Base-by-base conservation (phyloP, 2,113 vertebrate species). In the Myrmecophaga tridactyla region DNA sequence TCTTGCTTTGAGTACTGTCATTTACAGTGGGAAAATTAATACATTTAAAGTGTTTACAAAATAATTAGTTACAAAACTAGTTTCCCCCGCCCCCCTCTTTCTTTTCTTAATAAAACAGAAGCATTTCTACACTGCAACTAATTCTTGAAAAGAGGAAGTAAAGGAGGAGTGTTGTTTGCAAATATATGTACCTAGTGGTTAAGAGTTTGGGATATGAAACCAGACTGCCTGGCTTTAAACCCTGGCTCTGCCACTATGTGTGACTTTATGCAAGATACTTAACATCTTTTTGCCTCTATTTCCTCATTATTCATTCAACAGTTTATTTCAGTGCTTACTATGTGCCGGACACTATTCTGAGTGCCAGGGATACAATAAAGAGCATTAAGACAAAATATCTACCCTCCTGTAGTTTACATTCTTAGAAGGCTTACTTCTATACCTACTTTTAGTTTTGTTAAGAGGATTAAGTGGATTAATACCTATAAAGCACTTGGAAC, bases 301-400 rank as follows among this genome's bases (percentile, higher is more conserved):
- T 86, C 21, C 48, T 84, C 34, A 80, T 72, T 67, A 76, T 91
- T 91, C 21, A 34, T 92, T 53, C 39, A 67, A 25, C 36, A 86
- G 82, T 58, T 58, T 87, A 60, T 58, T 82, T 91, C 67, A 67
- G 10, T 86, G 20, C 67, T 82, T 92, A 65, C 46, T 9, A 14
- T 58, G 80, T 86, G 23, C 94, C 34, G 87, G 41, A 76, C 36
- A 85, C 63, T 86, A 25, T 86, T 87, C 43, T 65, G 58, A 46
- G 72, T 48, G 46, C 11, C 43, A 92, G 0, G 25, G 69, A 65
- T 29, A 41, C 11, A 92, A 34, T 34, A 83, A 76, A 41, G 76
- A 76, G 15, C 41, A 92, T 95, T 88, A 83, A 88, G 89, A 69
- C 70, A 92, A 84, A 72, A 77, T 89, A 9, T 84, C 14, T 88